These are phyloP conservation scores for Drosophila nigritarsus DNA, from an alignment of 2,888 invertebrate species.

Conservation along the genomic window DNA sequence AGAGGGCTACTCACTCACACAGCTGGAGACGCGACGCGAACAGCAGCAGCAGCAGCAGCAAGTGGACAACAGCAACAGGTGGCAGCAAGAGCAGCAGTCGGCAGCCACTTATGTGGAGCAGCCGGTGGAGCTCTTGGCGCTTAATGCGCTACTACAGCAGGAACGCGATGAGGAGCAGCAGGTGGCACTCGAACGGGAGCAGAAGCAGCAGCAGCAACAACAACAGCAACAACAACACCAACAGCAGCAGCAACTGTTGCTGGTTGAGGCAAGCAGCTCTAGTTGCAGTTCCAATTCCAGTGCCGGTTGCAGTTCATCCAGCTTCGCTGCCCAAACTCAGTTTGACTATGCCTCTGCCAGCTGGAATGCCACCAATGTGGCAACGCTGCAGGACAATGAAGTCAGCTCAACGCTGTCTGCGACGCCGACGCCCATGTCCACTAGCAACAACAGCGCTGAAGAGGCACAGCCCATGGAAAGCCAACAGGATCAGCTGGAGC, in stretches of 20 bases:
- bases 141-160: constrained; percentile 80
- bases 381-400: constrained; percentile 66
- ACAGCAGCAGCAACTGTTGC: constrained; percentile 35
- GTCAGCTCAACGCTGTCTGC: constrained; percentile 66
- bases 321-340: background rate
- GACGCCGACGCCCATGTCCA: constrained; percentile 1
- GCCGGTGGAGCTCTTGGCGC: constrained; percentile 66
- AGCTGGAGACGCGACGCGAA: constrained; percentile 82
- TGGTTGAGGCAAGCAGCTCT: constrained; percentile 43
- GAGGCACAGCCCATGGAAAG: constrained; percentile 10
- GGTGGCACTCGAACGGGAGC: constrained; percentile 70
- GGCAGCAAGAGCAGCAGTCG: constrained; percentile 23
- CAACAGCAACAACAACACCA: constrained; percentile 44
- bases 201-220: constrained; percentile 55
- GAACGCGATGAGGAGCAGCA: constrained; percentile 81
- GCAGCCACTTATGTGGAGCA: constrained; percentile 34
- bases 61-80: constrained; percentile 34
- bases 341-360: constrained; percentile 16
- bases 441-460: constrained; percentile 6
- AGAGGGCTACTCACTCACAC: constrained; percentile 84
- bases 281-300: constrained; percentile 33
- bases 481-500: constrained; percentile 2
- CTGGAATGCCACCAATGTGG: constrained; percentile 28
- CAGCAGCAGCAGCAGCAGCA: constrained; percentile 60
- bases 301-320: constrained; percentile 16